Evolutionary conservation across 2,113 vertebrate genomes (phyloP).

Genomic region (Onychostoma macrolepis): DNA sequence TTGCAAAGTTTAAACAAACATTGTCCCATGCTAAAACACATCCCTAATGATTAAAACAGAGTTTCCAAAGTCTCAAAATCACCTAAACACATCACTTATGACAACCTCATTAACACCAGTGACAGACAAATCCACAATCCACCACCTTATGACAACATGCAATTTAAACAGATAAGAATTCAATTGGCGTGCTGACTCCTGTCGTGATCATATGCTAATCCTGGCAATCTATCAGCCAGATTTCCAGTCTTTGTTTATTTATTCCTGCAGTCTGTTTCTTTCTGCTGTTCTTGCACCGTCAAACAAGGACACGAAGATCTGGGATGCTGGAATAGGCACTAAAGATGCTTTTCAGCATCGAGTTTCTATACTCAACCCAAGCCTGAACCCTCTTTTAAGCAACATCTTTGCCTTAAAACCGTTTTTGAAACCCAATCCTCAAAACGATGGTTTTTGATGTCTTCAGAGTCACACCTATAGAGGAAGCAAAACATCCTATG

Average conservation of each 20-base stretch:
- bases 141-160: slow-evolving; percentile 14
- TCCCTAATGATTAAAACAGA: not conserved
- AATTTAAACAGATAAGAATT: slow-evolving; percentile 8
- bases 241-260: not conserved
- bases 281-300: not conserved
- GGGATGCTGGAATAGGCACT: not conserved
- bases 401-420: not conserved
- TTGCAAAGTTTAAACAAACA: not conserved
- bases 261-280: not conserved
- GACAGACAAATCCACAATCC: slow-evolving; percentile 3
- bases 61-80: not conserved
- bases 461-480: not conserved
- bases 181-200: not conserved
- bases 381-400: not conserved
- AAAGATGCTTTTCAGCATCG: not conserved
- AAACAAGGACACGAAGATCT: not conserved
- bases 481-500: slow-evolving; percentile 17
- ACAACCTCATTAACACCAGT: not conserved
- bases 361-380: not conserved
- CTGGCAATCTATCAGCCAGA: not conserved
- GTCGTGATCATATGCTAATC: not conserved
- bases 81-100: not conserved
- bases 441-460: not conserved
- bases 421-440: slow-evolving; percentile 37
- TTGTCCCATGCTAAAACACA: not conserved